These are phyloP conservation scores for Canis aureus DNA, from an alignment of 2,113 vertebrate genomes.

Conservation along the genomic window DNA sequence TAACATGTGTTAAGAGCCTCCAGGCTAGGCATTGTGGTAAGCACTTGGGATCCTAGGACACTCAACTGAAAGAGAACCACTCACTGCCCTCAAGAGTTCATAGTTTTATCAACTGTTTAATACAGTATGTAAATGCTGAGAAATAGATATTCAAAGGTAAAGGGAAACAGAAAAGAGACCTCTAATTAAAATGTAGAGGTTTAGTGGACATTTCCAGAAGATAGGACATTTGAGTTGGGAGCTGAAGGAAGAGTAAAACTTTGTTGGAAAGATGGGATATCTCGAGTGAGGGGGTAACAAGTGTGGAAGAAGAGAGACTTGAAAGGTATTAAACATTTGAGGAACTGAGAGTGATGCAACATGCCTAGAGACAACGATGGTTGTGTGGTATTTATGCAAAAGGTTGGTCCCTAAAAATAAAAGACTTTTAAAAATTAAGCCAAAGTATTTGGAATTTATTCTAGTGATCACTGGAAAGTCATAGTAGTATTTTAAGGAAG, in stretches of 20 bases:
- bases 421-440: not conserved
- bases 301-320: not conserved
- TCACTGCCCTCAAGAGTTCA: not conserved
- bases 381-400: not conserved
- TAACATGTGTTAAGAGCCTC: not conserved
- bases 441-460: not conserved
- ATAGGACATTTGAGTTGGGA: not conserved
- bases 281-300: not conserved
- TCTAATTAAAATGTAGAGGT: not conserved
- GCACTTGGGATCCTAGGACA: not conserved
- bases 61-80: not conserved
- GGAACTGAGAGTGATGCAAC: not conserved
- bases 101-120: not conserved
- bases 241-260: not conserved
- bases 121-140: not conserved
- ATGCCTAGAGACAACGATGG: not conserved
- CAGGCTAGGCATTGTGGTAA: not conserved
- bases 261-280: not conserved
- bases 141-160: not conserved
- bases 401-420: not conserved
- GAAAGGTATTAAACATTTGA: not conserved
- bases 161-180: not conserved
- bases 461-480: not conserved
- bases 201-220: not conserved
- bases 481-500: not conserved